Base-by-base conservation (phyloP, 2,113 vertebrate species). In the Gavia stellata region DNA sequence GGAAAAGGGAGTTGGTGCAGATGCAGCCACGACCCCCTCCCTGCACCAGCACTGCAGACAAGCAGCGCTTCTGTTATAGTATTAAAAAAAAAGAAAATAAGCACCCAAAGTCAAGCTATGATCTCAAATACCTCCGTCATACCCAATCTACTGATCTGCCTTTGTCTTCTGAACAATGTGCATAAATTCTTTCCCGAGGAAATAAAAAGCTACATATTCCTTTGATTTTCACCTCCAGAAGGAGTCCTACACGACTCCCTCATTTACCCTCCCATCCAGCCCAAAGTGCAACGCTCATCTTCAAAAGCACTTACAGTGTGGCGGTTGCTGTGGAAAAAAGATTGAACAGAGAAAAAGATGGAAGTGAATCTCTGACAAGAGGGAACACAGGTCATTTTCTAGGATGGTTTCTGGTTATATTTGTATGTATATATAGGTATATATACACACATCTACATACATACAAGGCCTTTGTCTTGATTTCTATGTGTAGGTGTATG, bases 291-390 rank as follows among this genome's bases (percentile, higher is more conserved):
- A 44, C 0, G 2, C 50, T 62, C n/a, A 9, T 7, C 68, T 44
- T 16, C 2, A 2, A 56, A 50, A 62, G 47, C 18, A 3, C n/a
- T 67, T 33, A 21, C 0, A 0, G 55, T 2, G 0, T 5, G 21
- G 29, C 28, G 31, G 58, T 33, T 66, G 47, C 40, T 34, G 26
- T 4, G 49, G 42, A 15, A 38, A 66, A 56, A 61, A 45, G 65
- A 36, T 2, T 14, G 29, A 74, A 50, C 14, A 33, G 42, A 52
- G 21, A 11, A 80, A 81, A 74, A 49, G 36, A 40, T 12, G 55
- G 53, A 70, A 21, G 17, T 38, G 72, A 53, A 66, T 24, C 38
- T 59, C 50, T 59, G 21, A 56, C 65, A 78, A 52, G 29, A 55
- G 26, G 52, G 33, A 67, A 49, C 31, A 67, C 8, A 16, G 66